Conservation (phyloP, 2,797 vertebrate species). For the Sus cebifrons region DNA sequence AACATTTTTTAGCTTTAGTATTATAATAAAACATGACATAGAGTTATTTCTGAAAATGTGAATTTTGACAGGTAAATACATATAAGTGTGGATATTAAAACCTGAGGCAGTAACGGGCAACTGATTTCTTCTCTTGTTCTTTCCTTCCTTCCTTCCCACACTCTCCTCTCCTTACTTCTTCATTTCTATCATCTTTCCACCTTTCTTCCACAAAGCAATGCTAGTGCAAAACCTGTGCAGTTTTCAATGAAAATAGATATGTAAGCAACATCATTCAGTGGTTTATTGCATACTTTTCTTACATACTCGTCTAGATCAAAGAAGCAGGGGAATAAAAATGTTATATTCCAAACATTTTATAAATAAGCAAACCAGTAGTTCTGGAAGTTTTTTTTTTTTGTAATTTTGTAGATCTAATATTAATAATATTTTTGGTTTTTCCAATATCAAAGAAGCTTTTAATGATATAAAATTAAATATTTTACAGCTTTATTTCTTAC, state of each 20-base stretch:
- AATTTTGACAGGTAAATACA: neutral
- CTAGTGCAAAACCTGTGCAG: neutral
- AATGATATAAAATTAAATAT: neutral
- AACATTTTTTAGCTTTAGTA: slow-evolving; percentile 19
- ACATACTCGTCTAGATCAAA: neutral
- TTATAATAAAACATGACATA: slow-evolving; percentile 4
- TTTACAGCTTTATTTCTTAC: slow-evolving; percentile 42
- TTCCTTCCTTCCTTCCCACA: neutral
- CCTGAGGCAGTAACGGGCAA: neutral
- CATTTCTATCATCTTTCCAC: neutral
- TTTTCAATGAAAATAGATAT: neutral
- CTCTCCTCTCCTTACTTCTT: neutral
- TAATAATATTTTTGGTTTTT: neutral
- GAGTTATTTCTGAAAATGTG: slow-evolving; percentile 11
- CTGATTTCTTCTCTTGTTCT: neutral
- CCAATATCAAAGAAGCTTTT: slow-evolving; percentile 22
- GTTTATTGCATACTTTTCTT: neutral
- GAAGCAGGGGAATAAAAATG: neutral
- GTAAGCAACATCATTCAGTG: neutral
- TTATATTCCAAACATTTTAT: neutral
- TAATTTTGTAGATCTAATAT: neutral
- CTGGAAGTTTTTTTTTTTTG: neutral
- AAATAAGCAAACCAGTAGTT: neutral
- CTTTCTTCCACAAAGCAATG: neutral
- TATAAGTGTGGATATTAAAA: neutral